phyloP scores from a whole-genome alignment of 2,797 vertebrate species.

The Enoplosus armatus region DNA sequence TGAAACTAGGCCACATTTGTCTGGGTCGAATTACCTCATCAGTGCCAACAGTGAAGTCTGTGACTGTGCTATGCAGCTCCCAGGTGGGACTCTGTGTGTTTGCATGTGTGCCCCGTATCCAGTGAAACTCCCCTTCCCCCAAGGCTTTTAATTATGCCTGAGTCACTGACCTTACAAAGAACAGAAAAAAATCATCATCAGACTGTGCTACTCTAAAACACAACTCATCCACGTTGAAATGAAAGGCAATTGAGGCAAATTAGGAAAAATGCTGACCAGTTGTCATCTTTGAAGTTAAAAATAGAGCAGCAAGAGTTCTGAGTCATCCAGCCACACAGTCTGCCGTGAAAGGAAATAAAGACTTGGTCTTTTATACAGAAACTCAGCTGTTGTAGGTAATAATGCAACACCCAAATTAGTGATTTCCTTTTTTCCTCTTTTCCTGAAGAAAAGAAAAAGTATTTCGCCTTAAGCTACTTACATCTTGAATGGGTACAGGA shows the following conservation, averaged over 20 bases:
- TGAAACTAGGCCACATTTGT: slow-evolving; percentile 25
- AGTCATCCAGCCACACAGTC: slow-evolving; percentile 40
- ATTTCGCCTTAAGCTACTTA: neutral
- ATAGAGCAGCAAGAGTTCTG: slow-evolving; percentile 44
- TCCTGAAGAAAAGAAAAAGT: neutral
- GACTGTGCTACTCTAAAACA: slow-evolving; percentile 13
- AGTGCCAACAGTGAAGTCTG: slow-evolving; percentile 52
- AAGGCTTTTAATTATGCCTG: slow-evolving; percentile 57
- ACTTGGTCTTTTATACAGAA: slow-evolving; percentile 9
- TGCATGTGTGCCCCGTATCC: slow-evolving; percentile 42
- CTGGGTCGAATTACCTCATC: slow-evolving; percentile 31
- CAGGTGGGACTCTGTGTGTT: slow-evolving; percentile 57
- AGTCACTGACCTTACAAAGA: slow-evolving; percentile 61
- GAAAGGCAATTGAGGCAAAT: slow-evolving; percentile 43
- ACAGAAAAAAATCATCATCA: slow-evolving; percentile 10
- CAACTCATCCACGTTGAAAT: slow-evolving; percentile 22
- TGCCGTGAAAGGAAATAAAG: slow-evolving; percentile 4
- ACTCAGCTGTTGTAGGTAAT: slow-evolving; percentile 21
- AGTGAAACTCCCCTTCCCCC: slow-evolving; percentile 30
- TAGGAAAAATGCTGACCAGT: slow-evolving; percentile 37
- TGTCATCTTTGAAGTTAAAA: slow-evolving; percentile 57
- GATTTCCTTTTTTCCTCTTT: slow-evolving; percentile 8
- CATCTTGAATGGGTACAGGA: neutral
- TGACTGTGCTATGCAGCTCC: slow-evolving; percentile 56
- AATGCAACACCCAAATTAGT: neutral